Evolutionary conservation across 2,797 vertebrate species (phyloP).

Genomic region (Intellagama lesueurii): DNA sequence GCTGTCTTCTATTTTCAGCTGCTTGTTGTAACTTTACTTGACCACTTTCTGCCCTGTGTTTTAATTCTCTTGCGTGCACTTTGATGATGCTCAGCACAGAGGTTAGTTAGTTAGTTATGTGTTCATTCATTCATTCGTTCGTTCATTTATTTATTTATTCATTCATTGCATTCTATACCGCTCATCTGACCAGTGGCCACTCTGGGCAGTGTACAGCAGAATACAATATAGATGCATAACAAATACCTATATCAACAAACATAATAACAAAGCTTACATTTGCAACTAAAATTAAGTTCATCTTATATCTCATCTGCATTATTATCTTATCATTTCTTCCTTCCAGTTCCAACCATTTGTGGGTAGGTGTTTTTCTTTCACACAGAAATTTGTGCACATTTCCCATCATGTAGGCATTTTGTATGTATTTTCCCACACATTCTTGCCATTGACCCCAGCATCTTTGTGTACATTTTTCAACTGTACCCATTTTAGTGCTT

Average conservation of each 20-base stretch:
- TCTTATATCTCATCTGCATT: background rate
- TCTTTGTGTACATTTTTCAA: background rate
- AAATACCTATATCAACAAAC: too few species aligned
- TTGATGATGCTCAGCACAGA: background rate
- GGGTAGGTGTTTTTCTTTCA: background rate
- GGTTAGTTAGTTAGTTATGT: background rate
- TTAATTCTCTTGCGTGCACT: background rate
- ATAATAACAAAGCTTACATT: too few species aligned
- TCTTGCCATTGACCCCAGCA: background rate
- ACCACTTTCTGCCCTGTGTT: background rate
- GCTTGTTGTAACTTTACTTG: background rate
- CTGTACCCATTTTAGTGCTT: background rate
- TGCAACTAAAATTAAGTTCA: too few species aligned
- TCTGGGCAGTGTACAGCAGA: too few species aligned
- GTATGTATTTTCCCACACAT: background rate
- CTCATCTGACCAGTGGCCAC: too few species aligned
- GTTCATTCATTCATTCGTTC: too few species aligned
- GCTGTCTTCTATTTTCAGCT: too few species aligned
- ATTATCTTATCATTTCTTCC: background rate
- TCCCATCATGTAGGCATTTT: background rate
- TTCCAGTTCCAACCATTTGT: background rate
- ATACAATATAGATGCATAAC: too few species aligned
- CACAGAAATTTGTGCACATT: background rate
- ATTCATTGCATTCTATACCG: too few species aligned
- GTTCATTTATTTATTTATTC: too few species aligned